A percentile compares a stretch with the other conserved stretches of the same genome.
Evolutionary conservation across 2,888 invertebrate genomes (phyloP).

Genomic region (Malacosoma neustria): DNA sequence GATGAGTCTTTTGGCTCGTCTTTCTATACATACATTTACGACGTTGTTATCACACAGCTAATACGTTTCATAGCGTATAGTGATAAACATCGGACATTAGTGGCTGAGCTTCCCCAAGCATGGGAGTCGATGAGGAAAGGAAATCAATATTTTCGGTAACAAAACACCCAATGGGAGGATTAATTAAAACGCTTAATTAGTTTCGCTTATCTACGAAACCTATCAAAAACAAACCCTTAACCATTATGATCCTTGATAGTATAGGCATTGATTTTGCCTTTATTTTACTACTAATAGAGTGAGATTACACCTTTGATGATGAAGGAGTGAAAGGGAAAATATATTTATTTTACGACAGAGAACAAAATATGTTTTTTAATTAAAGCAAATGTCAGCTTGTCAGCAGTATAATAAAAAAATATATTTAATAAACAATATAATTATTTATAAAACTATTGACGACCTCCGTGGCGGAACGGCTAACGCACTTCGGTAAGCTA

Average conservation of each 20-base stretch:
- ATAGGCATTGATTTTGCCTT: slow-evolving; percentile 31
- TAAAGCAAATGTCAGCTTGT: no score
- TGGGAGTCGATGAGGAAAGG: slow-evolving; percentile 22
- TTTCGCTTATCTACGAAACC: slow-evolving; percentile 62
- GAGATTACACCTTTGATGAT: slow-evolving; percentile 14
- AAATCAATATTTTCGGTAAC: slow-evolving; percentile 62
- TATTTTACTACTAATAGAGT: slow-evolving; percentile 15
- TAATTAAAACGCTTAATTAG: slow-evolving; percentile 69
- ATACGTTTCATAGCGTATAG: slow-evolving; percentile 4
- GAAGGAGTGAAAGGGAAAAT: no score
- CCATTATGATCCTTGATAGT: slow-evolving; percentile 45
- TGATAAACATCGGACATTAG: slow-evolving; percentile 18
- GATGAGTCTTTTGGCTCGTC: no score
- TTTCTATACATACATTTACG: no score
- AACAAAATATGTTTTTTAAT: no score
- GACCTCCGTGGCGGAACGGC: no score
- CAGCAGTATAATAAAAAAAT: no score
- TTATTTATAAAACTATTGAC: no score
- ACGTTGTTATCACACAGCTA: slow-evolving; percentile 6
- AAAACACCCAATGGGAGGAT: slow-evolving; percentile 58
- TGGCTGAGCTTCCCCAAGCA: slow-evolving; percentile 27
- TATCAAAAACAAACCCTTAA: slow-evolving; percentile 54
- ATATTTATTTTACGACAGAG: no score
- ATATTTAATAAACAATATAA: no score
- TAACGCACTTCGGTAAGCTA: no score